phyloP scores from a whole-genome alignment of 30 jellyfish, hydroid and myxozoan genomes.

The Catostylus mosaicus region DNA sequence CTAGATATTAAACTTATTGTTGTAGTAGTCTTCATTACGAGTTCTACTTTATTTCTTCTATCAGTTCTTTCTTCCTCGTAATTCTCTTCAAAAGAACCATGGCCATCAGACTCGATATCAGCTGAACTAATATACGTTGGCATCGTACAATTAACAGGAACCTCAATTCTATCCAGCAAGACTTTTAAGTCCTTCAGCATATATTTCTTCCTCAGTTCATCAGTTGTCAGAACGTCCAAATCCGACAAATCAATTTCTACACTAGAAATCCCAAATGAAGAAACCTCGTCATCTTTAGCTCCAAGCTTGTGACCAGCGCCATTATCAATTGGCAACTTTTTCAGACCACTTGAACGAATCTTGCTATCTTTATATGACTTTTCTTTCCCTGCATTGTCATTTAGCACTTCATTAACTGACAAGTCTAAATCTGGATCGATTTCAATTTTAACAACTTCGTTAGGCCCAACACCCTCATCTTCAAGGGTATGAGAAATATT shows the following conservation, averaged over 20 bases:
- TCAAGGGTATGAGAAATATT: conserved; percentile 42
- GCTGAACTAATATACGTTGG: background rate
- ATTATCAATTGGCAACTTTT: background rate
- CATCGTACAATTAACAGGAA: conserved; percentile 6
- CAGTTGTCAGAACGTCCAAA: background rate
- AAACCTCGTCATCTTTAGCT: background rate
- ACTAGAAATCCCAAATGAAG: background rate
- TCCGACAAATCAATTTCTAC: background rate
- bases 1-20: background rate
- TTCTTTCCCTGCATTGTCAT: background rate
- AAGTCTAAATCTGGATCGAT: conserved; percentile 33
- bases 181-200: conserved; percentile 16
- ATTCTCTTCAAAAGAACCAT: background rate
- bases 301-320: background rate
- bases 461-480: conserved; percentile 23
- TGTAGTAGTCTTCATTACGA: too few relatives aligned
- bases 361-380: background rate
- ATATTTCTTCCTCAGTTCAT: too few relatives aligned
- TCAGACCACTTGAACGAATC: background rate
- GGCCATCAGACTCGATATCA: background rate
- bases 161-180: conserved; percentile 14
- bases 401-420: background rate
- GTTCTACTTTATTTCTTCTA: too few relatives aligned
- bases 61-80: background rate
- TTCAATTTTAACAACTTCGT: conserved; percentile 23